phyloP scores from a whole-genome alignment of 2,888 invertebrate genomes.

The Phasia obesa region DNA sequence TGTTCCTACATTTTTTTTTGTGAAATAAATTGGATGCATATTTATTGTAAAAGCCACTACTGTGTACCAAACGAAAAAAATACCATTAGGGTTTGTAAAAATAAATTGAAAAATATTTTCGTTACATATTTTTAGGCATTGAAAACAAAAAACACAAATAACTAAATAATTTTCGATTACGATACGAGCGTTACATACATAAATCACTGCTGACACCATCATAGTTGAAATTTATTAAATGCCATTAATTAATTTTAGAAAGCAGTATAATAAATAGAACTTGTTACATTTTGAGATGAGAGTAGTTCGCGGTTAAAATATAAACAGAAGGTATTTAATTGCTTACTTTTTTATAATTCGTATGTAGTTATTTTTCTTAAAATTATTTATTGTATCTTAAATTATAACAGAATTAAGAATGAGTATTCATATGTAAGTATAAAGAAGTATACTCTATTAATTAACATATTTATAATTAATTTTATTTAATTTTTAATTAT shows the following conservation, averaged over 20 bases:
- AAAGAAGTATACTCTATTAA: too few species aligned
- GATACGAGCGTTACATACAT: background rate
- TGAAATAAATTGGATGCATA: constrained; percentile 49
- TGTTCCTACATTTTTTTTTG: constrained; percentile 16
- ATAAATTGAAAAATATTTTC: constrained; percentile 48
- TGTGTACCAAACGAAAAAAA: constrained; percentile 1
- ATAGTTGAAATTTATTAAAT: constrained; percentile 29
- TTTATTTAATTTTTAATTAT: too few species aligned
- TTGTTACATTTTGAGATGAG: background rate
- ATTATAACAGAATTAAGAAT: too few species aligned
- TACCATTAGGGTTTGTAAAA: background rate
- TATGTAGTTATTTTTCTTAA: too few species aligned
- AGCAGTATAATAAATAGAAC: background rate
- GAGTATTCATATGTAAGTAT: too few species aligned
- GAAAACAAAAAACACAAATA: constrained; percentile 23
- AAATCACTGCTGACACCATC: constrained; percentile 19
- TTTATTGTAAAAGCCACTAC: constrained; percentile 46
- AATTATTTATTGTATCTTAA: too few species aligned
- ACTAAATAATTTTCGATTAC: constrained; percentile 25
- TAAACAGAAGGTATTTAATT: too few species aligned
- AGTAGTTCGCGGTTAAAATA: background rate
- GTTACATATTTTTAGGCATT: constrained; percentile 55
- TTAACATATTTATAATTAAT: too few species aligned
- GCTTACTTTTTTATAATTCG: too few species aligned
- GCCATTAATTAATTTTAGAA: constrained; percentile 5